phyloP scores from a whole-genome alignment of 2,113 vertebrate genomes.

The Leuciscus idus region DNA sequence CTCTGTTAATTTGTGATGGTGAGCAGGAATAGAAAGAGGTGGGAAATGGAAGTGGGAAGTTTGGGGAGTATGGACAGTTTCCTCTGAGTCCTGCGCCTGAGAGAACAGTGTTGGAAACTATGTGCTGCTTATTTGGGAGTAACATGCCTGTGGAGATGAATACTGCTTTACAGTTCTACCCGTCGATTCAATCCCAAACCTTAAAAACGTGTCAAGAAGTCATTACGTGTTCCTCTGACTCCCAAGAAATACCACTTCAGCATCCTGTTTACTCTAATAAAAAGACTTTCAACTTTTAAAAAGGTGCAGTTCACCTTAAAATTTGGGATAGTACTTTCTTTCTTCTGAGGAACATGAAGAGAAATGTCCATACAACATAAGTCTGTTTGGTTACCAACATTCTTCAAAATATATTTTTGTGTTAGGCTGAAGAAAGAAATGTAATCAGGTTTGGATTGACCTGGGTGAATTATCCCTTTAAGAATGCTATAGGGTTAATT shows the following conservation, averaged over 20 bases:
- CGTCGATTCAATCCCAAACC: not conserved
- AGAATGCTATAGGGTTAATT: not conserved
- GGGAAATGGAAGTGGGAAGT: constrained; percentile 8
- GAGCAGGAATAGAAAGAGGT: not conserved
- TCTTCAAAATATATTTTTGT: not conserved
- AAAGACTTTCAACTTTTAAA: not conserved
- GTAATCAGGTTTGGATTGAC: not conserved
- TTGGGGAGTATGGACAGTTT: not conserved
- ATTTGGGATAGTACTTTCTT: not conserved
- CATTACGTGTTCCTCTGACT: not conserved
- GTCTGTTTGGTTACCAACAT: not conserved
- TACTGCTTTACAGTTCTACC: not conserved
- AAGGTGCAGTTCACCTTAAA: too few species aligned
- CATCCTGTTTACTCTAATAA: not conserved
- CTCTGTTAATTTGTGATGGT: not conserved
- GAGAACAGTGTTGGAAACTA: not conserved
- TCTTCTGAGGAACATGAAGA: not conserved
- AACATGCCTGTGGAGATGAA: not conserved
- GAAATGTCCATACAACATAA: not conserved
- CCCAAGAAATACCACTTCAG: not conserved
- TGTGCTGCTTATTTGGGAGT: not conserved
- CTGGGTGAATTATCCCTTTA: not conserved
- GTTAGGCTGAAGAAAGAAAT: not conserved
- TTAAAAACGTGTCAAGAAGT: not conserved
- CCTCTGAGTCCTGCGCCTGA: not conserved